These are phyloP conservation scores for Conops quadrifasciatus DNA, from an alignment of 2,888 invertebrate species.

Conservation along the genomic window DNA sequence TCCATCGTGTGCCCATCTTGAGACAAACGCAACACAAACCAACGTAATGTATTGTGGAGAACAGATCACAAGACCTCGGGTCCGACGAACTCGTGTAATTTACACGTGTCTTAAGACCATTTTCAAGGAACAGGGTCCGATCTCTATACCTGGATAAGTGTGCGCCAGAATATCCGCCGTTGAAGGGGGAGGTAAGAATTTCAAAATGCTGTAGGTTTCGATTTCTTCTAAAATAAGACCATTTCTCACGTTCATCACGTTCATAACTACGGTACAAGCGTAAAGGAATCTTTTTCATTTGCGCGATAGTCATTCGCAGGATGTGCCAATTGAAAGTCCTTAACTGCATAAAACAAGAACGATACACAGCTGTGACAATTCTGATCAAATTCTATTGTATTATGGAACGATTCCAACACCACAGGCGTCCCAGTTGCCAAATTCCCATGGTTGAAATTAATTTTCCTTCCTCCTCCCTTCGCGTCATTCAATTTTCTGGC, in stretches of 20 bases:
- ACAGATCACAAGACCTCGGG: conserved; percentile 26
- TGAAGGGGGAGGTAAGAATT: conserved; percentile 4
- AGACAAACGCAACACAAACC: conserved; percentile 46
- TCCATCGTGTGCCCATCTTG: conserved; percentile 59
- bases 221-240: conserved; percentile 17
- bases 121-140: conserved; percentile 1
- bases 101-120: conserved; percentile 32
- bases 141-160: conserved; percentile 13
- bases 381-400: conserved; percentile 1
- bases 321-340: conserved; percentile 38
- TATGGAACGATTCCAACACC: conserved; percentile 19
- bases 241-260: conserved; percentile 14
- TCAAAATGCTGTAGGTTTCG: background rate
- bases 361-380: conserved; percentile 45
- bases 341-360: conserved; percentile 29
- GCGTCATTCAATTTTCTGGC: conserved; percentile 46
- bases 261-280: background rate
- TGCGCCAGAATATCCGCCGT: conserved; percentile 12
- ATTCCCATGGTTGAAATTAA: conserved; percentile 52
- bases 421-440: conserved; percentile 47
- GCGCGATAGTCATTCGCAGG: conserved; percentile 29
- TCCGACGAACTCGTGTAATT: conserved; percentile 34
- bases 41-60: no score
- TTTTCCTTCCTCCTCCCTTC: conserved; percentile 37
- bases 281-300: conserved; percentile 5